Percentiles rank a stretch among this genome's conserved stretches.
phyloP scores from a whole-genome alignment of 2,113 vertebrate species.

The Pholis gunnellus region DNA sequence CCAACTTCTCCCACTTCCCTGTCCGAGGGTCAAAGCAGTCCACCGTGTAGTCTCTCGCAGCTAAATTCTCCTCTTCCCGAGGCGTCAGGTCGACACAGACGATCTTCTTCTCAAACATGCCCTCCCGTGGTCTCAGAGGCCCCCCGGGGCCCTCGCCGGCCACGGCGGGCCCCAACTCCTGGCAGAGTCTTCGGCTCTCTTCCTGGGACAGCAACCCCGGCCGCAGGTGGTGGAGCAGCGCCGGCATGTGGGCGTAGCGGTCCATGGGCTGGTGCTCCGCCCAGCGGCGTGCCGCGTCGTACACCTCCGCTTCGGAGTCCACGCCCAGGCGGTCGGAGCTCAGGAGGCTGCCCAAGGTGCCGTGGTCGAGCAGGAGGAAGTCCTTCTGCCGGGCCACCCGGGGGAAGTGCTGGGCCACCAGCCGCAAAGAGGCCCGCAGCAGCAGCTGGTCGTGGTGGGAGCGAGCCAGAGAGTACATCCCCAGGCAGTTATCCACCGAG shows the following conservation, averaged over 20 bases:
- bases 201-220: slow-evolving; percentile 84
- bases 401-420: slow-evolving; percentile 87
- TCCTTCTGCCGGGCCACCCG: slow-evolving; percentile 84
- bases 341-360: slow-evolving; percentile 86
- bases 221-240: slow-evolving; percentile 83
- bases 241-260: slow-evolving; percentile 83
- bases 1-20: slow-evolving; percentile 87
- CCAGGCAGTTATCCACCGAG: slow-evolving; percentile 86
- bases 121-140: slow-evolving; percentile 84
- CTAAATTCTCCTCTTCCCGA: slow-evolving; percentile 80
- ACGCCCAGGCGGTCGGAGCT: slow-evolving; percentile 86
- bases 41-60: slow-evolving; percentile 80
- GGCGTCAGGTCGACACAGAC: slow-evolving; percentile 87
- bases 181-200: slow-evolving; percentile 83
- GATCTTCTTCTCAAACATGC: slow-evolving; percentile 90
- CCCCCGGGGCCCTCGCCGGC: slow-evolving; percentile 80
- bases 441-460: slow-evolving; percentile 87
- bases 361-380: slow-evolving; percentile 86
- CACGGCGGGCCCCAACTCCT: slow-evolving; percentile 81
- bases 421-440: slow-evolving; percentile 83
- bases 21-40: slow-evolving; percentile 87
- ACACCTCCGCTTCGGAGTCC: slow-evolving; percentile 86
- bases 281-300: slow-evolving; percentile 86
- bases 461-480: slow-evolving; percentile 88
- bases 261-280: slow-evolving; percentile 83